These are phyloP conservation scores for Campodea augens DNA, from an alignment of 1,140 invertebrate species.

Conservation along the genomic window DNA sequence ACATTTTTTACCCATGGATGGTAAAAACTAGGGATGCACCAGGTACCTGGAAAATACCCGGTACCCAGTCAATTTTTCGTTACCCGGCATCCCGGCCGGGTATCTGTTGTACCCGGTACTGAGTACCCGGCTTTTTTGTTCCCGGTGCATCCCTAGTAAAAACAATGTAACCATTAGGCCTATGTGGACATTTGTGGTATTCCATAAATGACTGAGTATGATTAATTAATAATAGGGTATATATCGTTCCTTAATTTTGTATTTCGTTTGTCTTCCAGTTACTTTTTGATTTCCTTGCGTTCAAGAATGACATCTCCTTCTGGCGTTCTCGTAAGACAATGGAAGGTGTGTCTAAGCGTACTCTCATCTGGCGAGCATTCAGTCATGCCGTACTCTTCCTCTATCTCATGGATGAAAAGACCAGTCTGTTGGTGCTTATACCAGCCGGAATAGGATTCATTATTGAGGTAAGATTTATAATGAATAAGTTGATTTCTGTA, in stretches of 20 bases:
- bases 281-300: conserved; percentile 88
- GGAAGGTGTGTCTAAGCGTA: conserved; percentile 70
- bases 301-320: conserved; percentile 94
- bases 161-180: too few species aligned
- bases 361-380: conserved; percentile 80
- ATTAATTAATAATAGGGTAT: background rate
- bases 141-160: too few species aligned
- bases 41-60: too few species aligned
- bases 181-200: too few species aligned
- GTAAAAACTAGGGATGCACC: too few species aligned
- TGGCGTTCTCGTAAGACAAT: conserved; percentile 70
- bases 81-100: too few species aligned
- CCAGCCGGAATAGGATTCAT: conserved; percentile 67
- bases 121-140: too few species aligned
- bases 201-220: background rate
- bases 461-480: conserved; percentile 47
- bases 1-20: too few species aligned
- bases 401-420: conserved; percentile 81
- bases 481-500: too few species aligned
- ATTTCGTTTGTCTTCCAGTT: conserved; percentile 40
- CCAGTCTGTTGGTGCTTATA: conserved; percentile 71
- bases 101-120: too few species aligned
- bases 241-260: conserved; percentile 6
- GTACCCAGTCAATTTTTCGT: too few species aligned
- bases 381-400: conserved; percentile 86